Percentiles rank a stretch among this genome's conserved stretches.
These are phyloP conservation scores for Dasypolia templi DNA, from an alignment of 2,888 invertebrate species.

Conservation along the genomic window DNA sequence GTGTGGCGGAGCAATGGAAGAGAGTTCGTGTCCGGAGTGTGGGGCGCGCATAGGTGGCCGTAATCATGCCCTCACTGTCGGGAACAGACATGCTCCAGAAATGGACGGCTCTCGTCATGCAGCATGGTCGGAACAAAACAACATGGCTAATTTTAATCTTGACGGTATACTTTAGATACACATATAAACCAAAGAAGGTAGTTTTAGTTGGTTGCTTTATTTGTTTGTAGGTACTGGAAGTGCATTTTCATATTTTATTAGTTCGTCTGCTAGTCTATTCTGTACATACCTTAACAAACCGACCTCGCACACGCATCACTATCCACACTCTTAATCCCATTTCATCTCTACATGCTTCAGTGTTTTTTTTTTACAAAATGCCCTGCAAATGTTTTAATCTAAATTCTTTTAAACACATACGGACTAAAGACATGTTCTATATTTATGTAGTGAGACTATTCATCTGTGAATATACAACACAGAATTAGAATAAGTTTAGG, in stretches of 20 bases:
- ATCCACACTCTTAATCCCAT: neutral
- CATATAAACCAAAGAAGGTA: neutral
- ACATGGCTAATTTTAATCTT: conserved; percentile 78
- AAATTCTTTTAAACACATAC: neutral
- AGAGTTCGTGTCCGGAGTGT: conserved; percentile 90
- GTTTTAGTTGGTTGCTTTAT: too few species aligned
- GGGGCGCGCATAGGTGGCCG: conserved; percentile 89
- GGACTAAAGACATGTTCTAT: too few species aligned
- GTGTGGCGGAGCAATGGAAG: conserved; percentile 92
- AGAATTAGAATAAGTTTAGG: neutral
- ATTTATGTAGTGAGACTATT: neutral
- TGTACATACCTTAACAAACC: neutral
- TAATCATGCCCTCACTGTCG: conserved; percentile 83
- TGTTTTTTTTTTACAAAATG: neutral
- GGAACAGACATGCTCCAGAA: conserved; percentile 87
- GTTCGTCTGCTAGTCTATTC: neutral
- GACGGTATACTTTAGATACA: conserved; percentile 13
- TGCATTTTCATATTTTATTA: neutral
- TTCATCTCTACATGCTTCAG: neutral
- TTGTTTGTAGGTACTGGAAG: neutral
- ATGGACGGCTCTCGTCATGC: conserved; percentile 88
- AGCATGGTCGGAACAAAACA: conserved; percentile 87
- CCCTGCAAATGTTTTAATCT: neutral
- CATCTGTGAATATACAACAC: neutral
- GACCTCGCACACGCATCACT: neutral